Conservation (phyloP, 2,113 vertebrate species). For the Damaliscus lunatus region DNA sequence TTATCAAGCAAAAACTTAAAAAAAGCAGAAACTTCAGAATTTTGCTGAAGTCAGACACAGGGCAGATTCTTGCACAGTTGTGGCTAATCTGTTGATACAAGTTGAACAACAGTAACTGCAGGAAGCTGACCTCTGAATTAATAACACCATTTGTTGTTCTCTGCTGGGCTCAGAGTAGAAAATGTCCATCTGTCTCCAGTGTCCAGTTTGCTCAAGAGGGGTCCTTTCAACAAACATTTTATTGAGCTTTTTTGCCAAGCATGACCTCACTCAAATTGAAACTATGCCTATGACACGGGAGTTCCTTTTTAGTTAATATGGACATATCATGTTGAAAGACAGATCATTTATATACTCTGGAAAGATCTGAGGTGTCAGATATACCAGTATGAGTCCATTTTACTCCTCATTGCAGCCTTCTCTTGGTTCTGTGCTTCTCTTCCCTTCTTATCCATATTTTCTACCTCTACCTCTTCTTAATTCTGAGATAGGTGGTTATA, state of each 20-base stretch:
- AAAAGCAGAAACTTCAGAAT: neutral
- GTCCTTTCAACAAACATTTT: neutral
- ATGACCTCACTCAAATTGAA: neutral
- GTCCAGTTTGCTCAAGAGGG: neutral
- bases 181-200: neutral
- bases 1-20: neutral
- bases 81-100: neutral
- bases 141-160: neutral
- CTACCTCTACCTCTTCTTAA: neutral
- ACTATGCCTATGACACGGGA: neutral
- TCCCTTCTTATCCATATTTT: neutral
- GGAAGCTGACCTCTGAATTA: neutral
- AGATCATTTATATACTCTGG: neutral
- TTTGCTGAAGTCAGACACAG: neutral
- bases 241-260: neutral
- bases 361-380: neutral
- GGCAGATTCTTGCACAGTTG: neutral
- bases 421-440: fast-evolving
- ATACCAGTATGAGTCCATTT: neutral
- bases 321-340: neutral
- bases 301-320: neutral
- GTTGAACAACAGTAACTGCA: neutral
- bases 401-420: neutral
- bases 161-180: neutral
- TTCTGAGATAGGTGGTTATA: neutral